Conservation (phyloP, 1,140 invertebrate species). For the Caenorhabditis latens region DNA sequence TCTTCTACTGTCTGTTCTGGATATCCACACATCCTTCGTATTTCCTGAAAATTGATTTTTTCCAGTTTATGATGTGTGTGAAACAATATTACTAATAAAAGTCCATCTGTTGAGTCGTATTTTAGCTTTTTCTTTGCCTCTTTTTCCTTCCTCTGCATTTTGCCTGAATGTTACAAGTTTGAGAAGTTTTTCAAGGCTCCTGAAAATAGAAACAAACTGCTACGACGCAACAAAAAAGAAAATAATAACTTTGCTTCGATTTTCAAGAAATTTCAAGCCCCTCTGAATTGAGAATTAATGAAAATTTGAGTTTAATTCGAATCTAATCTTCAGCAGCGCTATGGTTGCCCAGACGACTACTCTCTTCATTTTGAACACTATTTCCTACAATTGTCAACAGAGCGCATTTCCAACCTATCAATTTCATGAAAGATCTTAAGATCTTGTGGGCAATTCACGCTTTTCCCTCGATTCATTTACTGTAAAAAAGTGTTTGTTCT, state of each 20-base stretch:
- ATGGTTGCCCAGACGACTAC: too few relatives aligned
- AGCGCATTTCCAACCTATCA: neutral
- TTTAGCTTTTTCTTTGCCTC: constrained; percentile 2
- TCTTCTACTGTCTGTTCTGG: neutral
- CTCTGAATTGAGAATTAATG: neutral
- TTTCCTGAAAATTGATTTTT: neutral
- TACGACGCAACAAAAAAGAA: too few relatives aligned
- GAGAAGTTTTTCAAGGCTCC: too few relatives aligned
- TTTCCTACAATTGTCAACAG: neutral
- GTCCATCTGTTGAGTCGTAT: constrained; percentile 24
- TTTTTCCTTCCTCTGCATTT: constrained; percentile 40
- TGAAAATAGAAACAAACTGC: too few relatives aligned
- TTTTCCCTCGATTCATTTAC: too few relatives aligned
- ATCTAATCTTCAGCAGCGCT: too few relatives aligned
- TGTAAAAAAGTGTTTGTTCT: too few relatives aligned
- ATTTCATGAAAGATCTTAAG: too few relatives aligned
- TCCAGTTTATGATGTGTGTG: too few relatives aligned
- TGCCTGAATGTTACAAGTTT: neutral
- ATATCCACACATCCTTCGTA: neutral
- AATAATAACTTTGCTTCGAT: too few relatives aligned
- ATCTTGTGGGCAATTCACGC: too few relatives aligned
- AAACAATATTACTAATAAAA: neutral
- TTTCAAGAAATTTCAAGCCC: too few relatives aligned
- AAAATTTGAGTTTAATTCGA: neutral
- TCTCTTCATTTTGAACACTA: neutral